Percentiles rank a stretch among this genome's conserved stretches.
Conservation (phyloP, 1,140 invertebrate genomes). For the Meteorus sp. region DNA sequence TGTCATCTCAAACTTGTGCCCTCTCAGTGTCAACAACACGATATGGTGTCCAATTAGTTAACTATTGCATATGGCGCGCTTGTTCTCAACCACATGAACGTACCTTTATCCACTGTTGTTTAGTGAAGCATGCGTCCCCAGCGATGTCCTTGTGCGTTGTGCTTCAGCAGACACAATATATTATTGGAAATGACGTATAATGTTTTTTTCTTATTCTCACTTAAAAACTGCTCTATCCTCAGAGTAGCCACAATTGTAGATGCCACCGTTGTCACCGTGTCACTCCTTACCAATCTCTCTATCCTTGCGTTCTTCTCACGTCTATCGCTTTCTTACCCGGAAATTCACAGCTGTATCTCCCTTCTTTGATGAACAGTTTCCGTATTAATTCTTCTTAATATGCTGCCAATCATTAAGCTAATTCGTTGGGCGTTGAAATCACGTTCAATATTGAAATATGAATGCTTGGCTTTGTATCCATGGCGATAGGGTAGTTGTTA, state of each 20-base stretch:
- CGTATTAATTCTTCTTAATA: slow-evolving; percentile 2
- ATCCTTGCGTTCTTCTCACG: no score
- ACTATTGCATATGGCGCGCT: neutral
- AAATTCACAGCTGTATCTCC: no score
- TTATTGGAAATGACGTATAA: no score
- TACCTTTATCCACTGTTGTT: slow-evolving; percentile 30
- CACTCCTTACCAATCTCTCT: no score
- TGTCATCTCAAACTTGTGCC: no score
- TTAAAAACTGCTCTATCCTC: neutral
- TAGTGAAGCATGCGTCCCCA: slow-evolving; percentile 26
- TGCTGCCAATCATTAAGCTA: no score
- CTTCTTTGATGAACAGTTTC: neutral
- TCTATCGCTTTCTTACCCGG: no score
- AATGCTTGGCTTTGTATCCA: slow-evolving; percentile 42
- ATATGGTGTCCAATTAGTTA: no score
- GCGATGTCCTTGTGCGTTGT: slow-evolving; percentile 30
- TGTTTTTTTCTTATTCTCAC: slow-evolving; percentile 6
- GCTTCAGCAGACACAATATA: slow-evolving; percentile 24
- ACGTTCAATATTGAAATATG: slow-evolving; percentile 20
- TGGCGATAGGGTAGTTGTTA: slow-evolving; percentile 26
- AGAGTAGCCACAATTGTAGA: neutral
- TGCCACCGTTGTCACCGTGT: neutral
- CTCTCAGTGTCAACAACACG: no score
- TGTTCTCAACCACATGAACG: slow-evolving; percentile 17
- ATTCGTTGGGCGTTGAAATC: slow-evolving; percentile 18